Base-by-base conservation (phyloP, 2,888 invertebrate genomes). In the Oeneis ivallda region DNA sequence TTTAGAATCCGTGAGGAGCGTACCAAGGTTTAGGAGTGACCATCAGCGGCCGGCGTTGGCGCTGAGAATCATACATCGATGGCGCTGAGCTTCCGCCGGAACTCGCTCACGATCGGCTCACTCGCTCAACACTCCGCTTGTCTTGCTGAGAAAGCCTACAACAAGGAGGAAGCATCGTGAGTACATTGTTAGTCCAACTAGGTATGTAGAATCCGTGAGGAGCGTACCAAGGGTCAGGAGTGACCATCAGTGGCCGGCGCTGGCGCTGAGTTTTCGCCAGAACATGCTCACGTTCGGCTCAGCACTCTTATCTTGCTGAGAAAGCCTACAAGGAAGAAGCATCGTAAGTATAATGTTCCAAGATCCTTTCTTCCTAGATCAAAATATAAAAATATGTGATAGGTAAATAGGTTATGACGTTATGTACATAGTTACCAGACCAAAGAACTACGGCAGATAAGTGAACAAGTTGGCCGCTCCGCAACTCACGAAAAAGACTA, bases 261-360 rank as follows among this genome's bases (percentile, higher is more conserved):
- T 76, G 58, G 72, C 77, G 66, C 70, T 82, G 66, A 82, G 85
- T 69, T 85, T 84, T 79, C 84, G 88, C 5, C 80, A 81, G 62
- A 87, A 88, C 74, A 88, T 87, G 54, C 80, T 88, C 67, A 86
- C 87, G 69, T 87, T 89, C 79, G 81, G 75, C 88, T n/a, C 82
- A 83, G 68, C 82, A 87, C 50, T 80, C 83, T 52, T 85, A 77
- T 65, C 74, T 84, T 57, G 73, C 81, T 45, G 85, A 87, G 64
- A 85, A 84, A 76, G 79, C 81, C 39, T 76, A 76, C 66, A 74
- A 75, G 41, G 74, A 81, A 60, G 80, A 84, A 13, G 26, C 26
- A 71, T 45, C 67, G 84, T 79, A 58, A 6, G 6, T 34, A 34
- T 6, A 34, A 5, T 34, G 32, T 34, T 34, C 32, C 32, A 34